Percentiles rank a stretch among this genome's conserved stretches.
Conservation (phyloP, 2,113 vertebrate genomes). For the Zosterops borbonicus region DNA sequence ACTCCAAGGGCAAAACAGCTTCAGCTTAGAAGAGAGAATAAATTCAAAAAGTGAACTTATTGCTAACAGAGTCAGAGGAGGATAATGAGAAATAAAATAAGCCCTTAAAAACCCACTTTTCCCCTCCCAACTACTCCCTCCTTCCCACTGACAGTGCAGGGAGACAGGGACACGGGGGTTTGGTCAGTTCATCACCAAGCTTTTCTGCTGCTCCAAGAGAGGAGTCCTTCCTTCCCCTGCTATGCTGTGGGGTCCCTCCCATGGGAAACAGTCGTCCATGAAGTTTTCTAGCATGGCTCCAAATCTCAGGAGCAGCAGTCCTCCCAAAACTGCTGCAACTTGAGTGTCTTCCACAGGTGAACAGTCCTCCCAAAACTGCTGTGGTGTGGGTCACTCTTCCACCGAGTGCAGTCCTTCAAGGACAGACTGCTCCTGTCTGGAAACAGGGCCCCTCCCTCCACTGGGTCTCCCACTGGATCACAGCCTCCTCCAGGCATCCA, state of each 20-base stretch:
- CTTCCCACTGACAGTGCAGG: not conserved
- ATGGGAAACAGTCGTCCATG: not conserved
- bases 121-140: not conserved
- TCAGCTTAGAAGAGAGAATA: not conserved
- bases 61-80: no score
- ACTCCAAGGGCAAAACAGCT: not conserved
- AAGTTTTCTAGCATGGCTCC: not conserved
- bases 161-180: no score
- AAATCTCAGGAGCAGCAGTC: not conserved
- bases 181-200: not conserved
- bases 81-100: not conserved
- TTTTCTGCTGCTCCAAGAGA: not conserved
- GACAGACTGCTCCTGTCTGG: not conserved
- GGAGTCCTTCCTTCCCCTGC: not conserved
- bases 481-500: not conserved
- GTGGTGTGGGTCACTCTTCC: accelerated
- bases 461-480: not conserved
- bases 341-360: no score
- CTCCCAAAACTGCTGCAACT: not conserved
- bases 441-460: not conserved
- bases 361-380: not conserved
- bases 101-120: not conserved
- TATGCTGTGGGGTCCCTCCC: accelerated
- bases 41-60: not conserved
- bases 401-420: accelerated